Evolutionary conservation across 2,797 vertebrate species (phyloP), one percentile per base, ranked within the genome.

Genomic region (Rhincodon typus): DNA sequence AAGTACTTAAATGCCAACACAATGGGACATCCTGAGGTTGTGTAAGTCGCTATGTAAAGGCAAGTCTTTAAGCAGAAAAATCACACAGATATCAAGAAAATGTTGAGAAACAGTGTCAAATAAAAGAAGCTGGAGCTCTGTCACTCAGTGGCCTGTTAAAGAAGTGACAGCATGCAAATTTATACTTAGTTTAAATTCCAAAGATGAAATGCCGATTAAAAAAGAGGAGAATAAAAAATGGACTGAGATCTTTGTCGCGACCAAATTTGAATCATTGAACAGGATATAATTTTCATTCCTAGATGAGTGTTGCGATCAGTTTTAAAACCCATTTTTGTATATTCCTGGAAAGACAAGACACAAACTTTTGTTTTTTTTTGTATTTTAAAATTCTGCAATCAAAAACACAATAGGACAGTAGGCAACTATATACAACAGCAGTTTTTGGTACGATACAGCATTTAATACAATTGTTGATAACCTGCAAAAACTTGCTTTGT

Each of bases 361-460:
- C 23, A 67, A 57, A 50, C 46, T 46, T 97, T 97, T 97, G 96
- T 15, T n/a, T 96, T 72, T 95, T 84, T 94, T 95, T 97, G 97
- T 97, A 96, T 98, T 98, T 98, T 97, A 98, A 97, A 98, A 97
- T 96, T 97, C 97, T 97, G 97, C 97, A 97, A 97, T 97, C 95
- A 95, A 87, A 98, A 98, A 98, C 98, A 98, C 97, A 97, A 96
- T 97, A 97, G 98, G 97, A 98, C 98, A 98, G 98, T 99, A 98
- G 98, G 98, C 98, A 97, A 98, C 97, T 99, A 98, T 98, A 96
- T 98, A 99, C 98, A 99, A 98, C 97, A 98, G 98, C 98, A 98
- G 98, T 98, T 98, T 98, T 98, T 98, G 98, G 98, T 97, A 97
- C 97, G 96, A 98, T 97, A 98, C 98, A 98, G 96, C 96, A 97